Base-by-base conservation (phyloP, 2,113 vertebrate species). In the Lethenteron reissneri region DNA sequence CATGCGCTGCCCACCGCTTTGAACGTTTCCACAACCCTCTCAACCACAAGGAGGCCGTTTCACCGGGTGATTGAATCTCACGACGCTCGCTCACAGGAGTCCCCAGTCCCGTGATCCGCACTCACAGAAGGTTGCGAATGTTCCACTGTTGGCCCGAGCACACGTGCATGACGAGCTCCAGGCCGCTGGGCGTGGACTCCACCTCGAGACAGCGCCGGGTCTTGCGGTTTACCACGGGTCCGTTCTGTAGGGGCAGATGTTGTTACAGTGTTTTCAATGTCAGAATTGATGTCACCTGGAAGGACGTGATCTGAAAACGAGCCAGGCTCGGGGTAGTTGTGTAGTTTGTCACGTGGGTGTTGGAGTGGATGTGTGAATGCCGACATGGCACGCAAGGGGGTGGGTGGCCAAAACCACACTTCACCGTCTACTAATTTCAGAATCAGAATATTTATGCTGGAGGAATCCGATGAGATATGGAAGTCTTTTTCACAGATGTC, bases 121-220 rank as follows among this genome's bases (percentile, higher is more conserved):
- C 41, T 41, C 41, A 41, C 41, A 41, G 41, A 41, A 41, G 41
- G 83, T 97, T 97, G 74, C 94, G 84, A 77, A 97, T 99, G 81
- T 88, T 88, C 94, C 94, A 99, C 79, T 97, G 95, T 77, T 99
- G 94, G 69, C 92, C 92, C 0, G 94, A 97, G 79, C 94, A 99
- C 71, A 89, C 84, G 76, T 99, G 94, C 15, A 99, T 84, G 8
- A 97, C 88, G 71, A 96, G 82, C 71, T 91, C 83, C 70, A 99
- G 86, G 71, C 92, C 94, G 14, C 96, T 92, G 78, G 92, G 92
- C 58, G 88, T 88, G 88, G 95, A 87, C 76, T 97, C 94, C 62
- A 95, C 91, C 77, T 99, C 94, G 78, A 99, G 79, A 74, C 94
- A 97, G n/a, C 90, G 84, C 12, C 94, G 91, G 0, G 88, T 95